These are phyloP conservation scores for Anthophora plumipes DNA, from an alignment of 2,888 invertebrate species.

Conservation along the genomic window DNA sequence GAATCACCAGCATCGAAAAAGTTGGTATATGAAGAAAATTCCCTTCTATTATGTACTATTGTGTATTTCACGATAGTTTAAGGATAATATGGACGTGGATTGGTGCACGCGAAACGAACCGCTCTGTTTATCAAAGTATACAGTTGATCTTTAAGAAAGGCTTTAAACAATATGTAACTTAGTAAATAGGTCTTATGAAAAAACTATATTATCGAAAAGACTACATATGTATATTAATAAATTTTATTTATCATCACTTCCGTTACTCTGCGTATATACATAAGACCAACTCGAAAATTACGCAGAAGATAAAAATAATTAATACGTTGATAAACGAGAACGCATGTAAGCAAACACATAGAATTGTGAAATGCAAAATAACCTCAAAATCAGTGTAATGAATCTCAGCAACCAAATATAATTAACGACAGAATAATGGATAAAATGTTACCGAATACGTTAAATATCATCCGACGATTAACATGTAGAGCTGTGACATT, in stretches of 20 bases:
- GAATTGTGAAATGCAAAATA: slow-evolving; percentile 14
- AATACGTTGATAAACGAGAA: background rate
- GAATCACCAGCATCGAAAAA: too few species aligned
- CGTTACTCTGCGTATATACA: background rate
- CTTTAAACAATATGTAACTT: too few species aligned
- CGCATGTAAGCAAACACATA: background rate
- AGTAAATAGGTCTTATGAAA: too few species aligned
- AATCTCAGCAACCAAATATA: slow-evolving; percentile 27
- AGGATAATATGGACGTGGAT: too few species aligned
- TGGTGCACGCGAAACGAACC: too few species aligned
- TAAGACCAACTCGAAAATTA: slow-evolving; percentile 6
- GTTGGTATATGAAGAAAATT: too few species aligned
- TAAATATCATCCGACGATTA: slow-evolving; percentile 65
- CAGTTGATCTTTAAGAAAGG: too few species aligned
- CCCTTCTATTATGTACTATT: too few species aligned
- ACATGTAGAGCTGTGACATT: slow-evolving; percentile 62
- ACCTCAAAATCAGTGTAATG: slow-evolving; percentile 31
- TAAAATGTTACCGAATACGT: slow-evolving; percentile 73
- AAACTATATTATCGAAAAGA: too few species aligned
- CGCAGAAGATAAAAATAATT: slow-evolving; percentile 9
- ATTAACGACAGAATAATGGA: slow-evolving; percentile 70
- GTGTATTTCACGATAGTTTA: too few species aligned
- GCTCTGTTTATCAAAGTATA: too few species aligned
- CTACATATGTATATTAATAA: background rate
- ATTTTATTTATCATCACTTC: background rate